Base-by-base conservation (phyloP, 2,888 invertebrate species). In the Drosophila maculinotata region DNA sequence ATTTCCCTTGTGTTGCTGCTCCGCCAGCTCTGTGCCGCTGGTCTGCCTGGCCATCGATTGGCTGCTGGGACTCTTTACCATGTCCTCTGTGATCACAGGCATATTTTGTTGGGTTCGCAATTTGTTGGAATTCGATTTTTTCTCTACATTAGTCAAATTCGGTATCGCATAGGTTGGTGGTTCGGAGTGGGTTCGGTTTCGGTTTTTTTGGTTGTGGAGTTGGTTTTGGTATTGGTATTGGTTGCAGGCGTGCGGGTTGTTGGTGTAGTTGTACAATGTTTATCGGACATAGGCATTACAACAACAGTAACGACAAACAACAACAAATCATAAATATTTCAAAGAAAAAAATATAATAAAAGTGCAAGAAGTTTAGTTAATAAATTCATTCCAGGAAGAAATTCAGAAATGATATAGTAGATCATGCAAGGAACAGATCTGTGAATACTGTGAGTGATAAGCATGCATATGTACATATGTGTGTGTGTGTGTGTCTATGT, bases 21-120 rank as follows among this genome's bases (percentile, higher is more conserved):
- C 93, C 58, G 90, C 92, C 15, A 84, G 60, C 66, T 93, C 93
- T 38, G 91, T 92, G 20, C 95, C 93, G 89, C 97, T 97, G 69
- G 95, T 95, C 90, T 96, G 96, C 66, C 96, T 93, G 79, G 94
- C 94, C 93, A 97, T 96, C 23, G 97, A 97, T 60, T 95, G 92
- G 81, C 93, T 95, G 91, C 97, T 97, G 36, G 96, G 95, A 91
- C 97, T 97, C 90, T 96, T 95, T 44, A 95, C 93, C 93, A 96
- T 95, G 36, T 94, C 93, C 88, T 92, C 92, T 90, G 92, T 92
- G 85, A 89, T 88, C 62, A 69, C 49, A 20, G 87, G 79, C 56
- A 89, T 57, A 57, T 87, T 89, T 72, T 79, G 75, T 66, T 70
- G 59, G 48, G 65, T 68, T 45, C 76, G 86, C 78, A 65, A 60